phyloP scores from a whole-genome alignment of 2,888 invertebrate genomes.

The Drosophila austrosaltans region DNA sequence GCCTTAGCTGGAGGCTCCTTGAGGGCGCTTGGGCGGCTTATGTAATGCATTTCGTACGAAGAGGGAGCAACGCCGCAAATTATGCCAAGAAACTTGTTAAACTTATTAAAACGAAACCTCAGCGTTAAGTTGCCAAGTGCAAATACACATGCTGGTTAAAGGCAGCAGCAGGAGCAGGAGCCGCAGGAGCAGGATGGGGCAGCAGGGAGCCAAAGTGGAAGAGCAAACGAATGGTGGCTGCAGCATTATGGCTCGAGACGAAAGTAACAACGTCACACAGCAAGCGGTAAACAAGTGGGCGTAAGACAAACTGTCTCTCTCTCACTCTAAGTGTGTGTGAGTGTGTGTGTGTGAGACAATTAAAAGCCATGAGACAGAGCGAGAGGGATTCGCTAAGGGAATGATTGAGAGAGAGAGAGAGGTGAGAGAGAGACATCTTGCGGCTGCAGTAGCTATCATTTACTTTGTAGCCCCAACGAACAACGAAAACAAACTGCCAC shows the following conservation, averaged over 20 bases:
- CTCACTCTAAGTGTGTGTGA: conserved; percentile 30
- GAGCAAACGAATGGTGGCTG: neutral
- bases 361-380: conserved; percentile 32
- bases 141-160: conserved; percentile 45
- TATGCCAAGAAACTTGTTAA: conserved; percentile 78
- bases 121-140: conserved; percentile 70
- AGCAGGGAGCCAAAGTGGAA: neutral
- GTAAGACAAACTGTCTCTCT: conserved; percentile 36
- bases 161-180: neutral
- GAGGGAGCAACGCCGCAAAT: conserved; percentile 59
- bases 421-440: conserved; percentile 27
- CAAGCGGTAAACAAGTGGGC: conserved; percentile 63
- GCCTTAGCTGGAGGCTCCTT: conserved; percentile 31
- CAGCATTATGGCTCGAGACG: conserved; percentile 15
- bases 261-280: conserved; percentile 49
- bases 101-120: conserved; percentile 79
- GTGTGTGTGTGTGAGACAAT: conserved; percentile 40
- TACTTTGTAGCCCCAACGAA: conserved; percentile 30
- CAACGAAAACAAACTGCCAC: neutral
- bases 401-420: neutral
- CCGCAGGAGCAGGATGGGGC: too few species aligned
- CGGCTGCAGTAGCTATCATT: conserved; percentile 38
- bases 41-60: conserved; percentile 29
- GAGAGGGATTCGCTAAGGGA: neutral
- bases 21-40: conserved; percentile 16